Evolutionary conservation across 2,113 vertebrate species (phyloP), one percentile per base, ranked within the genome.

Genomic region (Neolamprologus longior): DNA sequence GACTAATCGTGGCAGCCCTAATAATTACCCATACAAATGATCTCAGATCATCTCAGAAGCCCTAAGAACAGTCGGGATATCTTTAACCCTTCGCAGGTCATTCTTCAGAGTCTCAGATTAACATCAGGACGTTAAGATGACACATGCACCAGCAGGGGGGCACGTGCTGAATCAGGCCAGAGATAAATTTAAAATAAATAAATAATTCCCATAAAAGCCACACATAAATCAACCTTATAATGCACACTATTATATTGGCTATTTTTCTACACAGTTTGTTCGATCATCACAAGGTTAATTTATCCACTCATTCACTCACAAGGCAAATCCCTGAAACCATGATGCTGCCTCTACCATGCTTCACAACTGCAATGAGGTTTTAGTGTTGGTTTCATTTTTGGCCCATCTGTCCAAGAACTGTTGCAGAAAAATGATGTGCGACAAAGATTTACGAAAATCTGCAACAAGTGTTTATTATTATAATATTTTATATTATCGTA

Each of bases 241-340:
- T 15, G n/a, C 12, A 71, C 12, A 71, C n/a, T 71, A 24, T 71
- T 42, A 71, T 71, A 24, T 6, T 71, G 35, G 12, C 37, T 42
- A 71, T 42, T 76, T 47, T 47, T 47, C 42, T 19, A 19, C 21
- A 45, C 40, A 76, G 13, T 11, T 28, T 47, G 24, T 76, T 26
- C 21, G 1, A 15, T 45, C 15, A 76, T 4, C 24, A 11, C 40
- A 47, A 1, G 40, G 14, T 47, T 28, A 0, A 47, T 1, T 76
- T 76, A 76, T 47, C n/a, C n/a, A 71, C n/a, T 71, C 35, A 13
- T 68, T 42, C 21, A 47, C 9, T 68, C 63, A 37, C 66, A 73
- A 45, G 21, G 21, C 66, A 42, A 7, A 42, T 12, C 37, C 2
- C 37, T 10, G 21, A 76, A 76, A 76, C 6, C 42, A 50, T 10